phyloP scores from a whole-genome alignment of 2,888 invertebrate species.

The Vandiemenella viatica region DNA sequence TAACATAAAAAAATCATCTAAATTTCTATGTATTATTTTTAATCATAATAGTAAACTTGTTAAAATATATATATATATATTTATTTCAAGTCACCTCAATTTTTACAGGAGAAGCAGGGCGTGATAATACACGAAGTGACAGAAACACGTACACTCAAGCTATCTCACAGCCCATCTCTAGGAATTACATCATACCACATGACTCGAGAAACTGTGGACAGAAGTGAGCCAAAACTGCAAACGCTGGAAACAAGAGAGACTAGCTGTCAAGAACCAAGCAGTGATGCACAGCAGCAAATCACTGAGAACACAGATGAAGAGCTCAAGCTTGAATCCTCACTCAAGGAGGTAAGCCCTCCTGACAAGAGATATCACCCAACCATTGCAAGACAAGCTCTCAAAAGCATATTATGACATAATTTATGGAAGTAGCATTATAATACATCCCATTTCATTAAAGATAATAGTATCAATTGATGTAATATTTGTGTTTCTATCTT shows the following conservation, averaged over 20 bases:
- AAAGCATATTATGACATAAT: conserved; percentile 34
- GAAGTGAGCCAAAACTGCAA: neutral
- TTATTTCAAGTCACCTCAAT: too few relatives aligned
- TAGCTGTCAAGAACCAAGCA: neutral
- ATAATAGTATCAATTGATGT: too few relatives aligned
- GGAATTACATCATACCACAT: conserved; percentile 36
- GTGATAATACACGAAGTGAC: conserved; percentile 35
- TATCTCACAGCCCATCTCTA: conserved; percentile 35
- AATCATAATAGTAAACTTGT: too few relatives aligned
- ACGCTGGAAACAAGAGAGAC: neutral
- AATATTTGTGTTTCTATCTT: too few relatives aligned
- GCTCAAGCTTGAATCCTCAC: conserved; percentile 18
- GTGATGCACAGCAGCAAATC: neutral
- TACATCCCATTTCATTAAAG: too few relatives aligned
- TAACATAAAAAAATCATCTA: too few relatives aligned
- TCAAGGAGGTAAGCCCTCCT: conserved; percentile 31
- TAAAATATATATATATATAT: too few relatives aligned
- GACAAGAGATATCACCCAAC: conserved; percentile 29
- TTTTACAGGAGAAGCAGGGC: conserved; percentile 23
- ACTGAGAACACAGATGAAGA: neutral
- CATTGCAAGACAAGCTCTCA: conserved; percentile 41
- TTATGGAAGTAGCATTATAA: too few relatives aligned
- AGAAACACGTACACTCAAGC: conserved; percentile 36
- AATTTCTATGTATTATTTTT: too few relatives aligned
- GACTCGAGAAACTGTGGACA: conserved; percentile 30